Evolutionary conservation across 2,888 invertebrate species (phyloP).

Genomic region (Hanleya hanleyi): DNA sequence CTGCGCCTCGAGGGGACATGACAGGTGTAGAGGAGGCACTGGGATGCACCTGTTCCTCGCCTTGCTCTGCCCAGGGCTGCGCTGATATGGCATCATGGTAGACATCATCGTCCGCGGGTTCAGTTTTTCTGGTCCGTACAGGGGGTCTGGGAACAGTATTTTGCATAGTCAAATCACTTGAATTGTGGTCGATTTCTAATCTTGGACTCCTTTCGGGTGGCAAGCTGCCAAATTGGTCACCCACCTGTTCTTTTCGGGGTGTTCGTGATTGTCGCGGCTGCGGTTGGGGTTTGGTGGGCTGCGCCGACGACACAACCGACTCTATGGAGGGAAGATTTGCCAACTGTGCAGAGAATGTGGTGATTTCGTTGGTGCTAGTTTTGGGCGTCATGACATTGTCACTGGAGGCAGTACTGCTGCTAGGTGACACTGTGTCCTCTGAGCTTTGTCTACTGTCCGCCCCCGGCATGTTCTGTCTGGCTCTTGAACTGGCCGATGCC

Average conservation of each 20-base stretch:
- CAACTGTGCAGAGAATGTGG: slow-evolving; percentile 40
- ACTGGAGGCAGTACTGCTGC: slow-evolving; percentile 1
- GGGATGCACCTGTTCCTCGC: not conserved
- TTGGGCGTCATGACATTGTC: not conserved
- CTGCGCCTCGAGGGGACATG: slow-evolving; percentile 27
- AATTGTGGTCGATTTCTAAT: too few species aligned
- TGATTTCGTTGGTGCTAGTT: slow-evolving; percentile 5
- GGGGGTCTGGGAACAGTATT: not conserved
- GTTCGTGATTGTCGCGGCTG: not conserved
- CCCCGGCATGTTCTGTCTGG: not conserved
- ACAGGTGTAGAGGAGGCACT: slow-evolving; percentile 23
- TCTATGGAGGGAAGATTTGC: slow-evolving; percentile 45
- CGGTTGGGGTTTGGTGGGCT: slow-evolving; percentile 13
- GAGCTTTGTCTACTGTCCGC: not conserved
- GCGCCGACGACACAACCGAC: slow-evolving; percentile 33
- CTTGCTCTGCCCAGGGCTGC: too few species aligned
- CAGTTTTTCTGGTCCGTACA: not conserved
- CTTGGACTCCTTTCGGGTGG: not conserved
- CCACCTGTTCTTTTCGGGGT: not conserved
- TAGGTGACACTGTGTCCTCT: not conserved
- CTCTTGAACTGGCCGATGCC: not conserved
- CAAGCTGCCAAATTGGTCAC: not conserved
- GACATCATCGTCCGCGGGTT: not conserved
- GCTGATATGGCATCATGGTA: too few species aligned
- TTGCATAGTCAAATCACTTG: not conserved